phyloP scores from a whole-genome alignment of 2,113 vertebrate species.

The Pseudolaguvia tuberculata region DNA sequence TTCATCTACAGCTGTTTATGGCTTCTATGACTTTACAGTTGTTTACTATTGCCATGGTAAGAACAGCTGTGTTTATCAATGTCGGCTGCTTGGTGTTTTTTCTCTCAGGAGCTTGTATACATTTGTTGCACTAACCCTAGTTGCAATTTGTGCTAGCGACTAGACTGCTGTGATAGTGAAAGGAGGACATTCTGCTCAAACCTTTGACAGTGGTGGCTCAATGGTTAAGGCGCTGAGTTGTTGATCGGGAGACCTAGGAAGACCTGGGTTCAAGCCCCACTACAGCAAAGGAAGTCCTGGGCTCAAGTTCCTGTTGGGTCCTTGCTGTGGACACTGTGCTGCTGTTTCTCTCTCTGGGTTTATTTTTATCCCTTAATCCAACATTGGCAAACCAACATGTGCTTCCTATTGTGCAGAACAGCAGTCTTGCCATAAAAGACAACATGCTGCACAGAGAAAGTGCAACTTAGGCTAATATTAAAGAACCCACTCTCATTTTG shows the following conservation, averaged over 20 bases:
- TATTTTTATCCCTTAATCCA: conserved; percentile 49
- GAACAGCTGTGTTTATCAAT: conserved; percentile 9
- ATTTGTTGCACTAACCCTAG: not conserved
- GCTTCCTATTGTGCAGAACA: conserved; percentile 47
- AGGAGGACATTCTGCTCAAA: too few species aligned
- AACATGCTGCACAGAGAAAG: conserved; percentile 42
- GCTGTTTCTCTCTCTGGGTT: conserved; percentile 28
- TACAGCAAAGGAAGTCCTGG: too few species aligned
- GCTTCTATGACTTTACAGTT: conserved; percentile 15
- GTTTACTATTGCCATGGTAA: conserved; percentile 3
- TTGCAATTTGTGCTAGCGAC: not conserved
- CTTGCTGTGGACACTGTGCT: conserved; percentile 30
- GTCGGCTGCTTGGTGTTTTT: not conserved
- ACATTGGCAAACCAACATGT: conserved; percentile 48
- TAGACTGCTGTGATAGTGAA: too few species aligned
- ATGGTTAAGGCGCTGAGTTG: too few species aligned
- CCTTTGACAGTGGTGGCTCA: too few species aligned
- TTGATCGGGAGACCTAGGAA: too few species aligned
- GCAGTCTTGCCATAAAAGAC: conserved; percentile 54
- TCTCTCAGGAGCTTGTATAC: not conserved
- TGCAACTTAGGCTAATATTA: conserved; percentile 23
- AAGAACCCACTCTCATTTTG: not conserved
- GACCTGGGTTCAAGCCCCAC: too few species aligned
- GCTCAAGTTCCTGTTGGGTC: too few species aligned
- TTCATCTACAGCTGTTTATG: not conserved